phyloP scores from a whole-genome alignment of 2,888 invertebrate genomes.

The Maniola hyperantus region DNA sequence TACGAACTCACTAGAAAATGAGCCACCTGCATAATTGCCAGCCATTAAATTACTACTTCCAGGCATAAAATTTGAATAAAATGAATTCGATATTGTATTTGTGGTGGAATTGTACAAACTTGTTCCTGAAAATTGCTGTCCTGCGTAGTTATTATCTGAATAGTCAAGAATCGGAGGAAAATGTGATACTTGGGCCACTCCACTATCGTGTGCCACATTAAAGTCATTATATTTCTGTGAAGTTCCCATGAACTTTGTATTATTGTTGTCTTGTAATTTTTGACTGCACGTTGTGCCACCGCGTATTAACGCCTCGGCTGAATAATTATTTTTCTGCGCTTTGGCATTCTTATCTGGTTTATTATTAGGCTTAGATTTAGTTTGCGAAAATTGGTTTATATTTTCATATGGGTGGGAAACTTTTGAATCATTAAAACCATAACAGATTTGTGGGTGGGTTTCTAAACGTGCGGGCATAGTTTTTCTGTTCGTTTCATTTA shows the following conservation, averaged over 20 bases:
- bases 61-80: slow-evolving; percentile 76
- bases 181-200: slow-evolving; percentile 76
- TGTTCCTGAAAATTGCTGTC: slow-evolving; percentile 74
- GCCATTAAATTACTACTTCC: slow-evolving; percentile 70
- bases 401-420: slow-evolving; percentile 60
- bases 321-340: slow-evolving; percentile 72
- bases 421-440: slow-evolving; percentile 68
- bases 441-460: slow-evolving; percentile 64
- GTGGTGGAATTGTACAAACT: slow-evolving; percentile 73
- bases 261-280: slow-evolving; percentile 61
- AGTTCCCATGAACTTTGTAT: slow-evolving; percentile 61
- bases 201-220: slow-evolving; percentile 62
- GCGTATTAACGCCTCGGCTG: slow-evolving; percentile 71
- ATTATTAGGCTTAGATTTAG: slow-evolving; percentile 60
- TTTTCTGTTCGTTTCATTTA: slow-evolving; percentile 63
- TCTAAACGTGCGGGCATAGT: slow-evolving; percentile 58
- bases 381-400: slow-evolving; percentile 59
- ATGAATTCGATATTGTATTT: slow-evolving; percentile 75
- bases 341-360: slow-evolving; percentile 64
- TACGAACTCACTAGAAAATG: slow-evolving; percentile 70
- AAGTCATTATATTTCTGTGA: slow-evolving; percentile 72
- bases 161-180: slow-evolving; percentile 75
- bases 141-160: slow-evolving; percentile 67
- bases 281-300: slow-evolving; percentile 65
- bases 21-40: slow-evolving; percentile 66